phyloP scores from a whole-genome alignment of 1,140 invertebrate species.

The Caenorhabditis inopinata region DNA sequence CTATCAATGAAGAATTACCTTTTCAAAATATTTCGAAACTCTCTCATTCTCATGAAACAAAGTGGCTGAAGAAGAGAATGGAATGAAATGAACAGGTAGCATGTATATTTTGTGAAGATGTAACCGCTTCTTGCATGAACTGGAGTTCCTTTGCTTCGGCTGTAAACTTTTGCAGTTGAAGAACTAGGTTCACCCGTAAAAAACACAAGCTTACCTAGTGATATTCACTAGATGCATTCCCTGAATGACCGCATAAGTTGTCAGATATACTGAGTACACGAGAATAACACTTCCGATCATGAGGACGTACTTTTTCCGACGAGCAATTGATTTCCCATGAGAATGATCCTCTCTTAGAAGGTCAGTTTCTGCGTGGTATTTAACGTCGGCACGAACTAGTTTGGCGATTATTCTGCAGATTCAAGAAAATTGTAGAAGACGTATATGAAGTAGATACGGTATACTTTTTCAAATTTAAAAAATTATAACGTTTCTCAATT shows the following conservation, averaged over 20 bases:
- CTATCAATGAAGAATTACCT: too few species aligned
- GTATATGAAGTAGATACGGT: too few species aligned
- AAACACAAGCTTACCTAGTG: slow-evolving; percentile 25
- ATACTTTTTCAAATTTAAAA: too few species aligned
- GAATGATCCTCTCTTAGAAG: slow-evolving; percentile 28
- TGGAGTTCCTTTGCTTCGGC: slow-evolving; percentile 8
- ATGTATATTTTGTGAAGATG: slow-evolving; percentile 42
- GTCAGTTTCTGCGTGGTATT: background rate
- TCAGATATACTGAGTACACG: slow-evolving; percentile 26
- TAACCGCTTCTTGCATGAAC: slow-evolving; percentile 13
- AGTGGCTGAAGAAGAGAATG: slow-evolving; percentile 50
- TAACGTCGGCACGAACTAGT: background rate
- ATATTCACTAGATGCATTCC: slow-evolving; percentile 37
- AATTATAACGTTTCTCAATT: too few species aligned
- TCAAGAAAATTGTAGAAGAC: background rate
- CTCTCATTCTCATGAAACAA: slow-evolving; percentile 48
- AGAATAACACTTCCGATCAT: slow-evolving; percentile 42
- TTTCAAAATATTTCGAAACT: slow-evolving; percentile 46
- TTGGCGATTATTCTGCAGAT: background rate
- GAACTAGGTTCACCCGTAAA: too few species aligned
- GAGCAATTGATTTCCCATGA: slow-evolving; percentile 28
- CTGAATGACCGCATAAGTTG: slow-evolving; percentile 36
- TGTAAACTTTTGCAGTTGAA: background rate
- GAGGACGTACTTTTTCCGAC: slow-evolving; percentile 28
- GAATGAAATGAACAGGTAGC: slow-evolving; percentile 39